Evolutionary conservation across 2,888 invertebrate genomes (phyloP), one percentile per base, ranked within the genome.

Genomic region (Pseudococcus viburni): DNA sequence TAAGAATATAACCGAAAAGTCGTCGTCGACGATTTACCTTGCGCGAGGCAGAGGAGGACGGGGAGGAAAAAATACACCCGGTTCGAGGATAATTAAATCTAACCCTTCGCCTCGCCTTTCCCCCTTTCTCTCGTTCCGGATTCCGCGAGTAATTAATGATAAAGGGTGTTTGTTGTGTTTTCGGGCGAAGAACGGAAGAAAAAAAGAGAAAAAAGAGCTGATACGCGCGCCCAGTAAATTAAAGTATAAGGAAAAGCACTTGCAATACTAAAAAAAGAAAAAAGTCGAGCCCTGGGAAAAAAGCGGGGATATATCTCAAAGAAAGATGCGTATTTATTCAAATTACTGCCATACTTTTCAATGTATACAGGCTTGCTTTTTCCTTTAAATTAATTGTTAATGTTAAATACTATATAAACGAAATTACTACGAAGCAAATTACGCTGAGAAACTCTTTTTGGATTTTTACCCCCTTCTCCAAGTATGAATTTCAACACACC

Each of bases 1-100:
- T 64, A 64, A 64, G 11, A 64, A 64, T 64, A 64, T 64, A 64
- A 51, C 51, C 51, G 51, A 64, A 64, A 64, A 64, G 64, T 64
- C 64, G 64, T 19, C 51, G 12, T 8, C 51, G 12, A 64, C 64
- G 64, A 64, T 64, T 64, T 64, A 64, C 64, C 64, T 64, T 22
- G 26, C 26, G 26, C 26, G 26, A 33, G 26, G 26, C 26, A 33
- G 26, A 33, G 19, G 19, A 64, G 22, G 64, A 6, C 6, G 22
- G 0, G 19, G 22, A 19, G 64, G 17, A 17, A 12, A 64, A 64
- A 64, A 22, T 64, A 64, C 22, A 64, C 64, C 22, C 64, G 51
- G 51, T 64, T 64, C 51, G 51, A 51, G 51, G 51, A 64, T 64
- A 64, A 64, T 64, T 64, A 64, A 64, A 64, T 64, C 64, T 12